phyloP scores from a whole-genome alignment of 2,888 invertebrate genomes.

The Andrena bucephala region DNA sequence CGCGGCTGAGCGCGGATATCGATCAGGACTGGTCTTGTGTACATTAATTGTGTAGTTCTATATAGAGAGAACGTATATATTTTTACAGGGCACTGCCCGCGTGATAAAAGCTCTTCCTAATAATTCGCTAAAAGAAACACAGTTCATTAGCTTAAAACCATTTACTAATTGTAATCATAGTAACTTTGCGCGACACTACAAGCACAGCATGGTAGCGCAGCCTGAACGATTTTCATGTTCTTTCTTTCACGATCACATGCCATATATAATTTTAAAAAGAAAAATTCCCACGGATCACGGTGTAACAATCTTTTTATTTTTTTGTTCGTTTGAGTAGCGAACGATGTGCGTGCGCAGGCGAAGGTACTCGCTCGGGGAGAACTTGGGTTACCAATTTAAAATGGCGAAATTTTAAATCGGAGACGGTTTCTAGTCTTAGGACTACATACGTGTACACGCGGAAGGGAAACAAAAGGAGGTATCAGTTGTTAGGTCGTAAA shows the following conservation, averaged over 20 bases:
- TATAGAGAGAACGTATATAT: constrained; percentile 82
- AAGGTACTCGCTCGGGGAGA: background rate
- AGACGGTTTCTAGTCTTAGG: constrained; percentile 56
- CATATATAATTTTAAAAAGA: constrained; percentile 15
- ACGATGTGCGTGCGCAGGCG: background rate
- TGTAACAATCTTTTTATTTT: constrained; percentile 1
- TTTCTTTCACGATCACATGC: constrained; percentile 32
- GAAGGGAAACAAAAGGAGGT: background rate
- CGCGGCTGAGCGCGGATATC: constrained; percentile 47
- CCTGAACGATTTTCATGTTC: constrained; percentile 62
- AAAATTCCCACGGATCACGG: constrained; percentile 8
- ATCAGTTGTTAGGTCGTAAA: constrained; percentile 44
- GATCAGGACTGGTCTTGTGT: constrained; percentile 68
- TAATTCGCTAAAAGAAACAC: constrained; percentile 77
- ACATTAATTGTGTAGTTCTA: constrained; percentile 73
- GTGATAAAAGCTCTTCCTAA: constrained; percentile 85
- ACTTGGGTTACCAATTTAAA: constrained; percentile 39
- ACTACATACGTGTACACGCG: constrained; percentile 35
- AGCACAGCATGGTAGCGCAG: constrained; percentile 71
- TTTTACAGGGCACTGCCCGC: constrained; percentile 84
- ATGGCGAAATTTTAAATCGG: constrained; percentile 42
- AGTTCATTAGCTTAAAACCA: constrained; percentile 77
- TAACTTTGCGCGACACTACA: constrained; percentile 54
- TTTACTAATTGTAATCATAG: constrained; percentile 66
- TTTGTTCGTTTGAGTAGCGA: constrained; percentile 9